Percentiles rank a stretch among this genome's conserved stretches.
phyloP scores from a whole-genome alignment of 2,797 vertebrate species.

The Danio aesculapii region DNA sequence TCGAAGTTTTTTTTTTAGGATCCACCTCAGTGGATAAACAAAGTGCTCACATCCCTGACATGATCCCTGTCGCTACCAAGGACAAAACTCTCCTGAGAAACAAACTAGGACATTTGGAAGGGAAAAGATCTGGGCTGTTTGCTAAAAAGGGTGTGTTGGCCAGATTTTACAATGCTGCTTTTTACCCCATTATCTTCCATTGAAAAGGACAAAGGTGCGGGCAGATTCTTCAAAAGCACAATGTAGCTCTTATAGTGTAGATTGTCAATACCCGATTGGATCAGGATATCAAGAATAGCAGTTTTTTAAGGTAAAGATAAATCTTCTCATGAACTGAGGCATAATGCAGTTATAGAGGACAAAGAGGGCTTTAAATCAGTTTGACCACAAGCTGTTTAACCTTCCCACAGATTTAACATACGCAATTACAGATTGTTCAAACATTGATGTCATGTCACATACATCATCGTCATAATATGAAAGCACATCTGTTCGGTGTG shows the following conservation, averaged over 20 bases:
- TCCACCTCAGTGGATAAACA: slow-evolving; percentile 29
- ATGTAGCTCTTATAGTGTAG: background rate
- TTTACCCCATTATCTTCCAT: slow-evolving; percentile 21
- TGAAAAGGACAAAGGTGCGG: slow-evolving; percentile 16
- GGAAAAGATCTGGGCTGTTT: slow-evolving; percentile 68
- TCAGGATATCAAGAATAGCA: slow-evolving; percentile 19
- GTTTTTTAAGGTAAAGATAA: background rate
- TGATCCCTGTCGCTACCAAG: slow-evolving; percentile 32
- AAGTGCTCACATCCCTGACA: slow-evolving; percentile 21
- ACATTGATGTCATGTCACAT: background rate
- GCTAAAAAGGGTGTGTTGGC: slow-evolving; percentile 35
- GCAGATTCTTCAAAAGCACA: slow-evolving; percentile 29
- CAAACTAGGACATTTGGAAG: slow-evolving; percentile 74
- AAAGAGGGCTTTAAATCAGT: background rate
- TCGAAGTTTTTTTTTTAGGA: background rate
- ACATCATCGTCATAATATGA: background rate
- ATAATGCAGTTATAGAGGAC: slow-evolving; percentile 12
- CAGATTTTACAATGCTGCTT: slow-evolving; percentile 35
- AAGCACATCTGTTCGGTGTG: background rate
- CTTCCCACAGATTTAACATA: background rate
- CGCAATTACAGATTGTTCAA: background rate
- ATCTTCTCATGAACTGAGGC: slow-evolving; percentile 17
- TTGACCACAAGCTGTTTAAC: slow-evolving; percentile 14
- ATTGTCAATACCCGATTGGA: slow-evolving; percentile 6
- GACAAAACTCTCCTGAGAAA: slow-evolving; percentile 63